Evolutionary conservation across 2,113 vertebrate genomes (phyloP), one percentile per base, ranked within the genome.

Genomic region (Solea senegalensis): DNA sequence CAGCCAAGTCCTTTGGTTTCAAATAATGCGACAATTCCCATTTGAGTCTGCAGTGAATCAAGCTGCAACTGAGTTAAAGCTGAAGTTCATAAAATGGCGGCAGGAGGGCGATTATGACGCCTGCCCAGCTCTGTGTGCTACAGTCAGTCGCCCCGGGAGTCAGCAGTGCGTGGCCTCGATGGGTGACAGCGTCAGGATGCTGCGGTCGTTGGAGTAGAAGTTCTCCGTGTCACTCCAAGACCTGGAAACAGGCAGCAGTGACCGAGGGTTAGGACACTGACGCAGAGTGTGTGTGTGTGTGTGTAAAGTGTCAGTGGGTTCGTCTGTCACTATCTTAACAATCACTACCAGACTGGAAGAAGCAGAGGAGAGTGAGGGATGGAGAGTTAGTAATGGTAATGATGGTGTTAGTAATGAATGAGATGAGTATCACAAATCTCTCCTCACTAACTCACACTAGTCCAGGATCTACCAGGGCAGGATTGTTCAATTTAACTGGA

Each of bases 141-240:
- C 64, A 53, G 74, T 56, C 72, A n/a, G 74, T 2, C 59, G 68
- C 68, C 54, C 57, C 39, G 83, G 78, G 72, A 52, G 70, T 95
- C 95, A 97, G 92, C 95, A 97, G 92, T 94, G 91, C 87, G 93
- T 44, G 51, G 94, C 94, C 85, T 98, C 97, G 92, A 98, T 93
- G 88, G 96, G 92, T 58, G 97, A 97, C 91, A 98, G 96, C 60
- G 98, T 97, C 95, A 98, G 74, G 95, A 98, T 93, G 94, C 95
- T 98, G 85, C 95, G 95, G 94, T 99, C 96, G 88, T 94, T 97
- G 93, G 95, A 93, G 95, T 87, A 96, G 94, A 94, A 95, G 87
- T 94, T 96, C 78, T 98, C 97, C 60, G 92, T 89, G 87, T 96
- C 91, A 87, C 93, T 96, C 97, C 97, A 98, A 58, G 94, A 97